Conservation (phyloP, 1,140 invertebrate species). For the Spodoptera frugiperda region DNA sequence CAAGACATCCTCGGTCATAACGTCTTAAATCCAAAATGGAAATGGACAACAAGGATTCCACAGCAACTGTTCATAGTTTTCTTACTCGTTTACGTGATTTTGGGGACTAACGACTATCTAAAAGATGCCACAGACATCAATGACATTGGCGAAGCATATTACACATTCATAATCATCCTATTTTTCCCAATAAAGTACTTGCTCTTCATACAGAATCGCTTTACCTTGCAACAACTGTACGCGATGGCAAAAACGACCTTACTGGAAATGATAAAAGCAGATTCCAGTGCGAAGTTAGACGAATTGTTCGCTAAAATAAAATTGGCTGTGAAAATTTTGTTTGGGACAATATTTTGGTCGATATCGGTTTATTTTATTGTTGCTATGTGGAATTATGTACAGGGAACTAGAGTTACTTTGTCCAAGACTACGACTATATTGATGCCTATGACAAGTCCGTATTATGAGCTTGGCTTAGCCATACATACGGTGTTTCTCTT, state of each 20-base stretch:
- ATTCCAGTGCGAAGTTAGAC: conserved; percentile 49
- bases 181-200: conserved; percentile 66
- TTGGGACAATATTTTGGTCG: conserved; percentile 58
- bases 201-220: conserved; percentile 63
- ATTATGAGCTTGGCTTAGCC: conserved; percentile 68
- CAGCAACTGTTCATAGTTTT: conserved; percentile 60
- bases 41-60: conserved; percentile 62
- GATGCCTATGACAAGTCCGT: conserved; percentile 71
- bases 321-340: conserved; percentile 56
- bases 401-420: conserved; percentile 59
- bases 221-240: conserved; percentile 63
- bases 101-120: conserved; percentile 67
- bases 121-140: conserved; percentile 58
- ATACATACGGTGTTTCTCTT: conserved; percentile 69
- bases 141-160: conserved; percentile 67
- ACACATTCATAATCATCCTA: conserved; percentile 65
- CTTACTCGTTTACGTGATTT: conserved; percentile 68
- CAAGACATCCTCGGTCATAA: conserved; percentile 71
- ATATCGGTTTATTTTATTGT: conserved; percentile 61
- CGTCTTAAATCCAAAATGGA: conserved; percentile 71
- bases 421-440: conserved; percentile 67
- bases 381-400: conserved; percentile 67
- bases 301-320: conserved; percentile 56
- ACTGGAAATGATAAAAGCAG: conserved; percentile 57
- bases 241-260: conserved; percentile 63